Base-by-base conservation (phyloP, 1,140 invertebrate genomes). In the Trichonephila inaurata region DNA sequence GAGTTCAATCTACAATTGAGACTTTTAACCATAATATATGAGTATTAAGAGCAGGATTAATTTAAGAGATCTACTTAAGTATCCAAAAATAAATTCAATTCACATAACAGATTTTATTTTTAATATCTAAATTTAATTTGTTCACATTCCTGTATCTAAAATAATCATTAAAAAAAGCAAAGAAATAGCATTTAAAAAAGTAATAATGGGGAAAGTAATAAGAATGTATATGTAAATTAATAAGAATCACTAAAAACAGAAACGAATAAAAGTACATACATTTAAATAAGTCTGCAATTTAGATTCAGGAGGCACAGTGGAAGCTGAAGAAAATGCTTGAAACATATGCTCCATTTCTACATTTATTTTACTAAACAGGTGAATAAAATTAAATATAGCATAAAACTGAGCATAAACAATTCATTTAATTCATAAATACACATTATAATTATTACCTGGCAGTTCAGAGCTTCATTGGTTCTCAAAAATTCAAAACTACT, bases 291-390 rank as follows among this genome's bases (percentile, higher is more conserved):
- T 98, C 91, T 97, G 97, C 95, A 98, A 96, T 96, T 98, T 98
- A 94, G 98, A 98, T 95, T 98, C 98, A 95, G 98, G 97, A 81
- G 98, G 98, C 95, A 98, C 97, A 95, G 97, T 97, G 96, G 97
- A 98, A 82, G 97, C 96, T 94, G 97, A 96, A 72, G 95, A 89
- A 91, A 94, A 95, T 62, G 94, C 85, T 82, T 94, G 89, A 90
- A 95, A 95, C 69, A 95, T 87, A 60, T 94, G 94, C 51, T 95
- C 94, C 94, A 95, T 93, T 82, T 91, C 61, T 89, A 58, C 90
- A 91, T 92, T 58, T 28, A 64, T 64, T 62, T 88, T 18, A 88
- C 86, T 88, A 58, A 62, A 87, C 19, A 87, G 40, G 18, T 21
- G 33, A n/a, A 82, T 0, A 82, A 82, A 33, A 44, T 16, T 87